phyloP scores from a whole-genome alignment of 1,140 invertebrate genomes.

The Cyclargus thomasi region DNA sequence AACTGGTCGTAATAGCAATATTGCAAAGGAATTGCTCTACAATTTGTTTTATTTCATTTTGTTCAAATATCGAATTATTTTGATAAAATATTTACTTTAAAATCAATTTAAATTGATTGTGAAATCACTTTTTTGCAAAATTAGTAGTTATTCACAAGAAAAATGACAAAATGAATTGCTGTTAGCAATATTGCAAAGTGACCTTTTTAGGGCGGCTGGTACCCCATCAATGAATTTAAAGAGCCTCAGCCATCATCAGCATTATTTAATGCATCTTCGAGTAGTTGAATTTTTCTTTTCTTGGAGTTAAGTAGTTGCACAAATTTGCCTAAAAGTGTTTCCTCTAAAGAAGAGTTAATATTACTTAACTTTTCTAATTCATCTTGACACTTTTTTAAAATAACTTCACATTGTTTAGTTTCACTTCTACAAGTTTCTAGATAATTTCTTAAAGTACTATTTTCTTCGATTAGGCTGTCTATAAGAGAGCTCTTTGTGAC shows the following conservation, averaged over 20 bases:
- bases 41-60: too few relatives aligned
- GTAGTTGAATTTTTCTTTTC: constrained; percentile 48
- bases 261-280: constrained; percentile 43
- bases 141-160: too few relatives aligned
- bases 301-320: constrained; percentile 54
- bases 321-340: constrained; percentile 52
- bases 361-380: constrained; percentile 45
- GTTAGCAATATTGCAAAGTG: too few relatives aligned
- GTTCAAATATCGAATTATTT: too few relatives aligned
- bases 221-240: too few relatives aligned
- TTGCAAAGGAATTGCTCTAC: too few relatives aligned
- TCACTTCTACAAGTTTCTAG: constrained; percentile 31
- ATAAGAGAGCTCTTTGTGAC: constrained; percentile 41
- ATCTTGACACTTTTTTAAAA: constrained; percentile 39
- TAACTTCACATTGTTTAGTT: constrained; percentile 32
- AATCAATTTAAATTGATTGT: too few relatives aligned
- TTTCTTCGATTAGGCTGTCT: constrained; percentile 45
- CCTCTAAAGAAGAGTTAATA: constrained; percentile 47
- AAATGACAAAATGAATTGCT: too few relatives aligned
- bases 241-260: constrained; percentile 21
- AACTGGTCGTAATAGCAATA: too few relatives aligned
- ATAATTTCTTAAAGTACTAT: constrained; percentile 31
- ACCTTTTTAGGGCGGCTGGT: too few relatives aligned
- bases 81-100: too few relatives aligned
- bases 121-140: too few relatives aligned